Percentiles rank a stretch among this genome's conserved stretches.
Conservation (phyloP, 2,888 invertebrate genomes). For the Lasioglossum zephyrum region DNA sequence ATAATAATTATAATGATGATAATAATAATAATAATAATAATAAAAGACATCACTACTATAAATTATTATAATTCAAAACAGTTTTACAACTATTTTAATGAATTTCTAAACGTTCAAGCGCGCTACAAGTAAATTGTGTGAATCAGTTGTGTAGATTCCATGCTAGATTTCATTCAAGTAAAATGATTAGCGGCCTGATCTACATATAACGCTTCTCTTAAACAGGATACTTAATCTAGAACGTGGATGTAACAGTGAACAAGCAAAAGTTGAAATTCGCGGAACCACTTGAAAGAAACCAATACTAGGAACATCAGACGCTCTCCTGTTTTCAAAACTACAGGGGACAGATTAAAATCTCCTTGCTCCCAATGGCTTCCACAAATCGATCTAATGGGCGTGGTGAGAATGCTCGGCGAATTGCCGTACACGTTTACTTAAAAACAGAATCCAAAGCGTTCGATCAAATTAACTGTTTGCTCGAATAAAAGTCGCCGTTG, state of each 20-base stretch:
- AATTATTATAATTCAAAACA: background rate
- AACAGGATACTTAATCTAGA: background rate
- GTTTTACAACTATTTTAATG: no score
- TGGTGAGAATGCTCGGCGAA: background rate
- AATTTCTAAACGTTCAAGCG: no score
- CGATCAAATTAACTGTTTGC: background rate
- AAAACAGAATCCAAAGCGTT: background rate
- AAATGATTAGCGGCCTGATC: no score
- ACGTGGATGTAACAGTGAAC: background rate
- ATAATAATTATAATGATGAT: no score
- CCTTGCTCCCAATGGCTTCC: background rate
- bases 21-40: no score
- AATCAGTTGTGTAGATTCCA: no score
- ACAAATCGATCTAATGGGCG: constrained; percentile 5
- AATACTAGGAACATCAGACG: background rate
- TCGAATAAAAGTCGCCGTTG: background rate
- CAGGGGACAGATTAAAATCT: constrained; percentile 3
- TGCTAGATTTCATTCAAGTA: no score
- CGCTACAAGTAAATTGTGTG: no score
- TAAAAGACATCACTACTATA: no score
- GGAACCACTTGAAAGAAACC: background rate
- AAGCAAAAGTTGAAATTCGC: background rate
- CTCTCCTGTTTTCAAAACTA: background rate
- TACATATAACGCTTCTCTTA: no score
- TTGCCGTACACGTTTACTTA: background rate